phyloP scores from a whole-genome alignment of 1,140 invertebrate genomes.

The Drosophila simulans region DNA sequence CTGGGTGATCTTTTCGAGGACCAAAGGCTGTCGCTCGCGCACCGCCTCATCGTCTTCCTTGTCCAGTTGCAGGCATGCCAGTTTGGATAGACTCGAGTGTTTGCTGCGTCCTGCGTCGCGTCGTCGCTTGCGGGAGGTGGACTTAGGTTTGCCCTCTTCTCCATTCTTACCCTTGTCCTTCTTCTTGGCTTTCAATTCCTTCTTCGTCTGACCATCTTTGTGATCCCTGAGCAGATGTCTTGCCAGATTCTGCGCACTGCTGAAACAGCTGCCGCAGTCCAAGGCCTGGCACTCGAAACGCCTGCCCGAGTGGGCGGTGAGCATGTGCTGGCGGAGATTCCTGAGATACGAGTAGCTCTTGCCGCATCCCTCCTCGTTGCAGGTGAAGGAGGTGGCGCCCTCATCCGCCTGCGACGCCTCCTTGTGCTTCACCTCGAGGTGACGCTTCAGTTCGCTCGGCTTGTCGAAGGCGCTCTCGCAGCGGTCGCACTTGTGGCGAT shows the following conservation, averaged over 20 bases:
- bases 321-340: conserved; percentile 72
- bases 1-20: conserved; percentile 42
- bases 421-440: conserved; percentile 60
- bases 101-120: conserved; percentile 66
- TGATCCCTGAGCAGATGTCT: conserved; percentile 65
- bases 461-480: conserved; percentile 60
- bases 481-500: conserved; percentile 62
- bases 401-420: neutral
- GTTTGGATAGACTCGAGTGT: conserved; percentile 51
- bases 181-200: too few species aligned
- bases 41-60: conserved; percentile 68
- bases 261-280: conserved; percentile 65
- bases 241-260: conserved; percentile 71
- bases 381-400: conserved; percentile 27
- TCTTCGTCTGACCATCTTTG: neutral
- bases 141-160: neutral
- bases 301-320: conserved; percentile 58
- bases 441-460: conserved; percentile 50
- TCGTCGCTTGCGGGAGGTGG: conserved; percentile 57
- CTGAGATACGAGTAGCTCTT: conserved; percentile 67
- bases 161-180: too few species aligned
- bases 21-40: conserved; percentile 36
- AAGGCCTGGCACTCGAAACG: conserved; percentile 67
- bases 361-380: conserved; percentile 54
- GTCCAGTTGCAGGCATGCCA: conserved; percentile 55